Base-by-base conservation (phyloP, 2,113 vertebrate species). In the Carlito syrichta region DNA sequence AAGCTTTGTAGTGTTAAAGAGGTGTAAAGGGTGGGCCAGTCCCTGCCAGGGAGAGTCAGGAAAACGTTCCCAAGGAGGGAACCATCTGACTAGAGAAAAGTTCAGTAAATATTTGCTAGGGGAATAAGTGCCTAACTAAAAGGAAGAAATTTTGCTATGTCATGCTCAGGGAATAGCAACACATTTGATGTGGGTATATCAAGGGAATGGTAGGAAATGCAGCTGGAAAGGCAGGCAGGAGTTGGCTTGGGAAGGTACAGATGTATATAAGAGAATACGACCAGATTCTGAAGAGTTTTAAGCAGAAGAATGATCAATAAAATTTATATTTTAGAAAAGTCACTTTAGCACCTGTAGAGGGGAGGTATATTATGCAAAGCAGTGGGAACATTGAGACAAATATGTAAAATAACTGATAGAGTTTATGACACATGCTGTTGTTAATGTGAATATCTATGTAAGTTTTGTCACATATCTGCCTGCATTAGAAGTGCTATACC, bases 101-200 rank as follows among this genome's bases (percentile, higher is more conserved):
- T 6, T 58, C 69, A 96, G 58, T 94, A 86, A 97, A 89, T 91
- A 68, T 95, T 91, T 93, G 20, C 25, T 27, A 96, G 38, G 45
- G 78, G 35, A 81, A n/a, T 58, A 81, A 73, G n/a, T 54, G 25
- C 56, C 17, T 35, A 56, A 50, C 13, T 6, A 20, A 68, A 92
- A 89, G 48, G 35, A 95, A 89, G 40, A 84, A 92, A 52, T 14
- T 76, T 60, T 86, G 54, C 71, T 94, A 54, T 66, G 52, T 58
- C 58, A 60, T 35, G 20, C 66, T 86, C 12, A 30, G 48, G 56
- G 76, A 74, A 87, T 2, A 74, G n/a, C n/a, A 79, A 78, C 76
- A 78, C 11, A 87, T 79, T 56, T 30, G 60, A 82, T 83, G 43
- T 48, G 40, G 45, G 14, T 32, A 71, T 14, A 74, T 38, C 79